These are phyloP conservation scores for Brachypodius melanocephalos DNA, from an alignment of 2,113 vertebrate genomes.

Conservation along the genomic window DNA sequence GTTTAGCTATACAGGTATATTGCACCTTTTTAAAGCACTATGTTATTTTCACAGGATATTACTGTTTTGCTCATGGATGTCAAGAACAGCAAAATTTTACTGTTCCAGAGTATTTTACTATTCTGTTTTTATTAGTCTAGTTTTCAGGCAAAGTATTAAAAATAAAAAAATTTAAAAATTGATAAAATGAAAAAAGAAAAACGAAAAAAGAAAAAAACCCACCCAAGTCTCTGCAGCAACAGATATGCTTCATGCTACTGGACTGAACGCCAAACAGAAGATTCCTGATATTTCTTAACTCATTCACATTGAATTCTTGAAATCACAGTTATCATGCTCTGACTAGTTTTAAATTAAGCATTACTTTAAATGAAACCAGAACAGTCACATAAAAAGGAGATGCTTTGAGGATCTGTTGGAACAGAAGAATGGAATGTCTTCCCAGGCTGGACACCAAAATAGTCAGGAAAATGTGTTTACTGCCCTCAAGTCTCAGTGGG, in stretches of 20 bases:
- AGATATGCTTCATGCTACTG: constrained; percentile 63
- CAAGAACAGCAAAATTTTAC: constrained; percentile 78
- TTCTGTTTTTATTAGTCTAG: constrained; percentile 79
- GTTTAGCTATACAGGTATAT: constrained; percentile 77
- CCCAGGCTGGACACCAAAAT: constrained; percentile 68
- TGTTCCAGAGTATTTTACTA: constrained; percentile 81
- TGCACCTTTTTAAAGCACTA: constrained; percentile 82
- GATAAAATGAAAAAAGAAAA: constrained; percentile 47
- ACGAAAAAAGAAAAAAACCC: constrained; percentile 51
- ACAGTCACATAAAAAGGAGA: constrained; percentile 50
- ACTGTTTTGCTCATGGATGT: constrained; percentile 82
- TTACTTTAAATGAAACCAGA: constrained; percentile 55
- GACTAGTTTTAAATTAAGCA: constrained; percentile 58
- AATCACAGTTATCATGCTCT: constrained; percentile 64
- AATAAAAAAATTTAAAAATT: constrained; percentile 16
- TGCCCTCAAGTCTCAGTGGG: constrained; percentile 57
- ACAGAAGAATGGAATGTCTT: constrained; percentile 61
- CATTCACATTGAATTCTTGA: constrained; percentile 70
- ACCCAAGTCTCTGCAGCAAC: constrained; percentile 66
- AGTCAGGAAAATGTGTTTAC: constrained; percentile 65
- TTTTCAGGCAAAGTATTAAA: constrained; percentile 78
- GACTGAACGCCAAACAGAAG: constrained; percentile 63
- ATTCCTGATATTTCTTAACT: constrained; percentile 66
- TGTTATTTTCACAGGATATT: constrained; percentile 77
- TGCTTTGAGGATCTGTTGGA: constrained; percentile 64